A percentile compares a stretch with the other conserved stretches of the same genome.
Evolutionary conservation across 1,140 invertebrate species (phyloP).

Genomic region (Galendromus occidentalis): DNA sequence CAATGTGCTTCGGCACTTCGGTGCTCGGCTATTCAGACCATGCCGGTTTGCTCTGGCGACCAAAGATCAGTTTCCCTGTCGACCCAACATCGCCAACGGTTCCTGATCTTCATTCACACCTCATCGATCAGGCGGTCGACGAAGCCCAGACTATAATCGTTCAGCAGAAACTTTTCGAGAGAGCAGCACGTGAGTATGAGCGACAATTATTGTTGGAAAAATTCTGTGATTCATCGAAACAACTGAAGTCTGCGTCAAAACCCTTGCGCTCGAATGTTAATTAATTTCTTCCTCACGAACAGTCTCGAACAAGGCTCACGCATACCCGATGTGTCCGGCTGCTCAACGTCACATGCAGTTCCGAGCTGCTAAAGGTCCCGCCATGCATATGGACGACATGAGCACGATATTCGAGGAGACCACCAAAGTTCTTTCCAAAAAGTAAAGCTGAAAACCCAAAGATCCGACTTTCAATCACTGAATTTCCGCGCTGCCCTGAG

Average conservation of each 20-base stretch:
- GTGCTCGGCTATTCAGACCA: neutral
- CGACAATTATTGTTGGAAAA: neutral
- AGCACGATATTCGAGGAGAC: neutral
- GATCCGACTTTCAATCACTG: no score
- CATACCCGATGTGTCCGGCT: neutral
- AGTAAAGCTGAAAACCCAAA: no score
- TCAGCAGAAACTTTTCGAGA: neutral
- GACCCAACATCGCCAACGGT: neutral
- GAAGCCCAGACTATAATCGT: slow-evolving; percentile 1
- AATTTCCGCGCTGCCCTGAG: no score
- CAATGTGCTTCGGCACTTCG: neutral
- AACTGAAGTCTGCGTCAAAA: neutral
- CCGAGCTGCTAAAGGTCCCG: neutral
- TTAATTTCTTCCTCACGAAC: neutral
- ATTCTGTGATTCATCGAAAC: neutral
- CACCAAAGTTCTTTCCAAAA: neutral
- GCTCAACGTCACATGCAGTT: slow-evolving; percentile 11
- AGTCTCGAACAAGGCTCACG: neutral
- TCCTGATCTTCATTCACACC: neutral
- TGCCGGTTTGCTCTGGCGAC: neutral
- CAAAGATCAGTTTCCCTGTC: slow-evolving; percentile 1
- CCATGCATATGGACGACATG: slow-evolving; percentile 3
- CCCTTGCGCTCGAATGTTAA: neutral
- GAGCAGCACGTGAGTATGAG: neutral
- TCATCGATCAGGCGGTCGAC: slow-evolving; percentile 3